phyloP scores from a whole-genome alignment of 2,797 vertebrate genomes.

The Phylloscopus collybita region DNA sequence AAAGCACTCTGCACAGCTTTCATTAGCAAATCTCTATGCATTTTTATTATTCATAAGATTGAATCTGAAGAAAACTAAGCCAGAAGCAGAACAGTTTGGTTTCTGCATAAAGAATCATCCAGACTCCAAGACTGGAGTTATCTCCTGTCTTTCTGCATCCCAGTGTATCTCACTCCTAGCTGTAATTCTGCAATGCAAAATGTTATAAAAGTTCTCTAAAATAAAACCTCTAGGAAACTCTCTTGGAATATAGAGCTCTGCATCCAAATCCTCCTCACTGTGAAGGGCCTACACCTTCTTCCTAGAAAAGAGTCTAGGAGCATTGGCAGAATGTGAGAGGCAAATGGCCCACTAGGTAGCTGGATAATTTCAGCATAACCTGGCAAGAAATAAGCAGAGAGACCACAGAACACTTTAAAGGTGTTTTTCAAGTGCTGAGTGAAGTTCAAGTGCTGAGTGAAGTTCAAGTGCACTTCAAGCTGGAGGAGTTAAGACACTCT shows the following conservation, averaged over 20 bases:
- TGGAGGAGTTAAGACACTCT: background rate
- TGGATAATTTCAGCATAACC: background rate
- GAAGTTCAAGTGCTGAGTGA: background rate
- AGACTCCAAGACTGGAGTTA: background rate
- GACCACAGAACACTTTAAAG: background rate
- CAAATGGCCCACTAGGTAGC: background rate
- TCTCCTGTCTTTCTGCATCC: background rate
- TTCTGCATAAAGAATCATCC: background rate
- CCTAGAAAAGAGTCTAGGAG: background rate
- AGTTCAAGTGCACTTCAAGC: background rate
- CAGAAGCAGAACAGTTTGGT: background rate
- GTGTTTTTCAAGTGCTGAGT: background rate
- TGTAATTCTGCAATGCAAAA: background rate
- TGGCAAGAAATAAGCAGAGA: background rate
- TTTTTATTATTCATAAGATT: background rate
- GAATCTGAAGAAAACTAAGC: background rate
- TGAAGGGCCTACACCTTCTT: background rate
- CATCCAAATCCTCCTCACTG: background rate
- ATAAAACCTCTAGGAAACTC: background rate
- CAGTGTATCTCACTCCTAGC: background rate
- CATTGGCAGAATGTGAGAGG: background rate
- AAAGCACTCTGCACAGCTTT: background rate
- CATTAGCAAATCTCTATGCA: background rate
- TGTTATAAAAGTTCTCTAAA: background rate
- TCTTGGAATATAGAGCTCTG: background rate